phyloP scores from a whole-genome alignment of 2,888 invertebrate genomes.

The Meteorus colon region DNA sequence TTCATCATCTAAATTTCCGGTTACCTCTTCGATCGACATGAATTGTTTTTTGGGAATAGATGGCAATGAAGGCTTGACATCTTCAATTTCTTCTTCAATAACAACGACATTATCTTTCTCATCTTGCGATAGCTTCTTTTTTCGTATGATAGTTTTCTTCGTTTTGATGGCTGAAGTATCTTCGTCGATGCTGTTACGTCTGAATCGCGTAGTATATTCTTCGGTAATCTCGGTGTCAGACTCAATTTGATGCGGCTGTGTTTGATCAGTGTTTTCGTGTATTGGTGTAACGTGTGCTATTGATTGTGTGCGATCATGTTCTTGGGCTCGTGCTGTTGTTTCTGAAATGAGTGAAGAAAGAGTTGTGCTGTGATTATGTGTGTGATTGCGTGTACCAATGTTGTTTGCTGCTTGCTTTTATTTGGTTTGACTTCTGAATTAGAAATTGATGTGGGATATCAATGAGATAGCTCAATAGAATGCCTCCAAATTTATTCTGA shows the following conservation, averaged over 20 bases:
- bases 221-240: constrained; percentile 67
- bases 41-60: constrained; percentile 68
- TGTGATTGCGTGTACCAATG: constrained; percentile 52
- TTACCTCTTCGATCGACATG: constrained; percentile 67
- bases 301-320: constrained; percentile 63
- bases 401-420: constrained; percentile 50
- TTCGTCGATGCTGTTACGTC: constrained; percentile 62
- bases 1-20: constrained; percentile 55
- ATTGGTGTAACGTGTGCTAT: constrained; percentile 64
- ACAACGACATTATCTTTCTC: constrained; percentile 62
- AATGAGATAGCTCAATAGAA: not conserved
- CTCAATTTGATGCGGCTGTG: constrained; percentile 61
- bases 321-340: constrained; percentile 68
- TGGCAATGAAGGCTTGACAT: constrained; percentile 61
- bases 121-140: constrained; percentile 56
- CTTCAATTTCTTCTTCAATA: constrained; percentile 70
- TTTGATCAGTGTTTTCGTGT: constrained; percentile 62
- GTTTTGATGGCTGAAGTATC: constrained; percentile 68
- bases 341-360: constrained; percentile 71
- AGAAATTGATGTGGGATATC: not conserved
- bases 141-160: constrained; percentile 67
- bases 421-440: constrained; percentile 63
- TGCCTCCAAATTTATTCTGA: not conserved
- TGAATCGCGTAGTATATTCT: constrained; percentile 70
- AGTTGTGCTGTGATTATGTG: constrained; percentile 61